phyloP scores from a whole-genome alignment of 2,888 invertebrate genomes.

The Parascotia fuliginaria region DNA sequence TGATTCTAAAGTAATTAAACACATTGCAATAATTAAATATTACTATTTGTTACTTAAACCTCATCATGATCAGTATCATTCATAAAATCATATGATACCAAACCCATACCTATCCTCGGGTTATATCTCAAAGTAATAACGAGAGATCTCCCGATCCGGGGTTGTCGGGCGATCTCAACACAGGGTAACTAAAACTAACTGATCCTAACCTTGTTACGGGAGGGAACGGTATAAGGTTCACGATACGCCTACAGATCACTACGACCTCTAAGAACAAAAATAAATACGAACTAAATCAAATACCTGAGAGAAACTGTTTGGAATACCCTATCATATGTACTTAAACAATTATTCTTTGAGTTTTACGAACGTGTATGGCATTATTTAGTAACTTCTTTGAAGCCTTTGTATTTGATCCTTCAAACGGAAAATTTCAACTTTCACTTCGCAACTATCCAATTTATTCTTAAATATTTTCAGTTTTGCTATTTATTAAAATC shows the following conservation, averaged over 20 bases:
- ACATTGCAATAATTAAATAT: no score
- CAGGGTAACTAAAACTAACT: constrained; percentile 49
- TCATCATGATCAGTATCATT: no score
- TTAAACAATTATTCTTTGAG: constrained; percentile 19
- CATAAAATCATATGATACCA: no score
- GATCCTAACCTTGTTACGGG: constrained; percentile 52
- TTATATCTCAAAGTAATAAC: constrained; percentile 27
- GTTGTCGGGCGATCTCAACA: constrained; percentile 35
- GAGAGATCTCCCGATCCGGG: constrained; percentile 25
- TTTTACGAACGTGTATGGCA: constrained; percentile 12
- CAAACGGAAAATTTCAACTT: constrained; percentile 29
- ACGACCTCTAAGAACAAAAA: constrained; percentile 32
- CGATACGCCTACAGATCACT: constrained; percentile 33
- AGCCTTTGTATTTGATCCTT: constrained; percentile 28
- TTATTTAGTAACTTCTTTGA: constrained; percentile 24
- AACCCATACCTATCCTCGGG: background rate
- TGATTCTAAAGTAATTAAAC: no score
- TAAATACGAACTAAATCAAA: constrained; percentile 57
- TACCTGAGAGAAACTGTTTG: constrained; percentile 45
- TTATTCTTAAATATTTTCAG: no score
- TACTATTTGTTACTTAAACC: no score
- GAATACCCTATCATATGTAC: constrained; percentile 39
- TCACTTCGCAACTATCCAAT: constrained; percentile 14
- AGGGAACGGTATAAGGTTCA: constrained; percentile 39
- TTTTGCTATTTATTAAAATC: no score